Percentiles rank a stretch among this genome's conserved stretches.
Conservation (phyloP, 2,113 vertebrate species). For the Hipposideros armiger region DNA sequence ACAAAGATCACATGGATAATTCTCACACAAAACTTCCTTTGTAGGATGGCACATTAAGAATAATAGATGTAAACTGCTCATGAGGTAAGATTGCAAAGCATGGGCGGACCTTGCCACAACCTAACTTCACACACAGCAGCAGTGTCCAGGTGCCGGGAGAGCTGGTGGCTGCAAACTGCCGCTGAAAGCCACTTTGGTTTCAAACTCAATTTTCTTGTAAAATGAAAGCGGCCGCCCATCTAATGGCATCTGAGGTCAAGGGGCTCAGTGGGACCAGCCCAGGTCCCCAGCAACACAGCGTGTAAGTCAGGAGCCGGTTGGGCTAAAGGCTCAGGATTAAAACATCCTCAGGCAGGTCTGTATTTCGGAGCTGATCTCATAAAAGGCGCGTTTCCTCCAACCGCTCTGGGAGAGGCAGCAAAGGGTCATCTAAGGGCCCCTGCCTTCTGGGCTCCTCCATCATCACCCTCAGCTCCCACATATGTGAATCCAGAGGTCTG, state of each 20-base stretch:
- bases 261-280: not conserved
- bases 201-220: not conserved
- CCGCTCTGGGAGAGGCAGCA: not conserved
- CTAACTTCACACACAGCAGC: not conserved
- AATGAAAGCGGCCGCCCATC: not conserved
- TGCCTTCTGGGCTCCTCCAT: rapidly evolving
- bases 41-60: not conserved
- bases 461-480: not conserved
- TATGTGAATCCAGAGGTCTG: not conserved
- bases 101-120: too few species aligned
- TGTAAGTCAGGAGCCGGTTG: not conserved
- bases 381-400: not conserved
- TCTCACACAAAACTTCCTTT: not conserved
- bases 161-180: not conserved
- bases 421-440: not conserved
- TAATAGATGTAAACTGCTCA: not conserved
- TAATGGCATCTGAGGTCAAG: not conserved
- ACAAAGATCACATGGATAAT: not conserved
- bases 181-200: not conserved
- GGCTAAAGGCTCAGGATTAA: slow-evolving; percentile 38
- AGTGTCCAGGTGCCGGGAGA: rapidly evolving
- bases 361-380: slow-evolving; percentile 13
- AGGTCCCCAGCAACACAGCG: not conserved
- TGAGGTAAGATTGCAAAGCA: not conserved
- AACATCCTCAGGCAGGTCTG: not conserved